phyloP scores from a whole-genome alignment of 2,113 vertebrate species.

The Hystrix brachyura region DNA sequence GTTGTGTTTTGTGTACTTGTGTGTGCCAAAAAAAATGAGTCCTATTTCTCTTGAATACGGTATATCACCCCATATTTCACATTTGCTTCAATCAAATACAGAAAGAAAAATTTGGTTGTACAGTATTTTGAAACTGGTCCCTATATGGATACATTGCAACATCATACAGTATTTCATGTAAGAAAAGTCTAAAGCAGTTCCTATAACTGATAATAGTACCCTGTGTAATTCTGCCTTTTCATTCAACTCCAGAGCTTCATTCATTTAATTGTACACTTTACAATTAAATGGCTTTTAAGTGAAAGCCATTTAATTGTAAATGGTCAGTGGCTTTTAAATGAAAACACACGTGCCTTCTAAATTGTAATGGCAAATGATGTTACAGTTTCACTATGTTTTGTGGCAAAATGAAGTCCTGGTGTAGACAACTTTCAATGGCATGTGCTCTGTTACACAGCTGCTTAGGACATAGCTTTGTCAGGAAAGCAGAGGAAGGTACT shows the following conservation, averaged over 20 bases:
- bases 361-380: background rate
- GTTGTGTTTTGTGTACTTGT: background rate
- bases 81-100: background rate
- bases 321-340: background rate
- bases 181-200: slow-evolving; percentile 6
- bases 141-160: background rate
- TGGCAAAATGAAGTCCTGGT: slow-evolving; percentile 13
- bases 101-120: background rate
- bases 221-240: background rate
- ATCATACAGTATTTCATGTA: background rate
- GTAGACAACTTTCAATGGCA: background rate
- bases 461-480: background rate
- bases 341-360: background rate
- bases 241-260: background rate
- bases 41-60: background rate
- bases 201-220: background rate
- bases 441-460: background rate
- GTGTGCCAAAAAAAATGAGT: background rate
- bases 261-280: background rate
- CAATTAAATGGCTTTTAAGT: background rate
- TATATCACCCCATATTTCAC: background rate
- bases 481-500: background rate
- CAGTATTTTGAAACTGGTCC: background rate
- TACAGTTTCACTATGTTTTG: background rate
- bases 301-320: background rate